Base-by-base conservation (phyloP, 2,113 vertebrate species). In the Syngnathus floridae region DNA sequence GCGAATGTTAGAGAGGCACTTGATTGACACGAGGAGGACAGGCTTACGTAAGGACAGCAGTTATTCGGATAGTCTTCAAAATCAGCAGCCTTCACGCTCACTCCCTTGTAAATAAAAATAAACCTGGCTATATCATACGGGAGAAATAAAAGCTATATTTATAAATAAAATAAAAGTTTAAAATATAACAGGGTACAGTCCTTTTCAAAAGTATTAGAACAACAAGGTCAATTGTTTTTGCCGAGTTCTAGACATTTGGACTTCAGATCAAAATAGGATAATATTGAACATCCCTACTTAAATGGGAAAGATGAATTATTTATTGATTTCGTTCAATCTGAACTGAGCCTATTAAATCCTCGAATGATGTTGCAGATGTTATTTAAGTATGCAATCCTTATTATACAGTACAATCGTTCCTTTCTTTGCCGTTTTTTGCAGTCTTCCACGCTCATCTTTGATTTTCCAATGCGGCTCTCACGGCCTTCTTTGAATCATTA, bases 401-500 rank as follows among this genome's bases (percentile, higher is more conserved):
- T 21, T 5, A 59, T 52, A 19, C 48, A 49, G 48, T 19, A 49
- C 48, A 3, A 9, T 37, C 4, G 14, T 59, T 40, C 56, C 1
- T 35, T 37, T 58, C 7, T 4, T 58, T 58, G 17, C 14, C 36
- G 26, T 14, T 57, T 36, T 57, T 37, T 37, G 1, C 19, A 38
- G 17, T 59, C 56, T 38, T 57, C 36, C 48, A 51, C n/a, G 31
- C 12, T 9, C 36, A 8, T n/a, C 36, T 59, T 60, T 17, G 36
- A 60, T 60, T 40, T 19, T 60, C 57, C 57, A n/a, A 37, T 6
- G n/a, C 57, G 37, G 36, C 19, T 40, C 10, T 60, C 57, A 40
- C 9, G 9, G 37, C 37, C n/a, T 60, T 60, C 19, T 60, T 40
- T 60, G 21, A 60, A 60, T 60, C 57, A 60, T 40, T 41, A 10